Conservation (phyloP, 2,888 invertebrate species). For the Hirtodrosophila histrioides region DNA sequence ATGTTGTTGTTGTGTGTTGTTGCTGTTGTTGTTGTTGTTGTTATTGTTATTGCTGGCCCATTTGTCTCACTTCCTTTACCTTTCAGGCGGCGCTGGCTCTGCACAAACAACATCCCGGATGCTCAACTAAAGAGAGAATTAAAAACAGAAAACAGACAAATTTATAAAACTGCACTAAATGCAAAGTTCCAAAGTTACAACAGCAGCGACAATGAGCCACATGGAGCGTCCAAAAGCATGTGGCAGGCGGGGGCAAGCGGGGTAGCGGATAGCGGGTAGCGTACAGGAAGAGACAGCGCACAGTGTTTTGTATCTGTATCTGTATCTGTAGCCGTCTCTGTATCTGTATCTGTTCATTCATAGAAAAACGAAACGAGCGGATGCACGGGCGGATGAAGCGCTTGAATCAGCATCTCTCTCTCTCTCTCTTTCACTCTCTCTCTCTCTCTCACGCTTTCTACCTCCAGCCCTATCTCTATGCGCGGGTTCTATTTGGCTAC, state of each 20-base stretch:
- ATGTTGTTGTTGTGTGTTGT: constrained; percentile 24
- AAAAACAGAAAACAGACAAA: constrained; percentile 51
- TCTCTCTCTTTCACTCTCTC: constrained; percentile 27
- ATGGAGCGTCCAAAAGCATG: constrained; percentile 31
- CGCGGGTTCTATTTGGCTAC: constrained; percentile 64
- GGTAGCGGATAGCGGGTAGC: constrained; percentile 9
- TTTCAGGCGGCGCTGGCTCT: constrained; percentile 40
- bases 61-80: constrained; percentile 80
- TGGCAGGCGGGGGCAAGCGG: constrained; percentile 18
- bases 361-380: constrained; percentile 69
- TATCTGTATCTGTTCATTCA: constrained; percentile 62
- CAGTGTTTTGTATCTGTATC: constrained; percentile 28
- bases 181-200: constrained; percentile 76
- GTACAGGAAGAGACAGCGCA: constrained; percentile 39
- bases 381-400: constrained; percentile 80
- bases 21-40: constrained; percentile 22
- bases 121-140: constrained; percentile 59
- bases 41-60: constrained; percentile 51
- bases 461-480: constrained; percentile 11
- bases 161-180: constrained; percentile 71
- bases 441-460: constrained; percentile 22
- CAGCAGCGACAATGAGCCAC: constrained; percentile 60
- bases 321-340: constrained; percentile 22
- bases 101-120: constrained; percentile 76
- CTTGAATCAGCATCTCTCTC: constrained; percentile 64